These are phyloP conservation scores for Schizothorax lantsangensis DNA, from an alignment of 2,797 vertebrate species.

Conservation along the genomic window DNA sequence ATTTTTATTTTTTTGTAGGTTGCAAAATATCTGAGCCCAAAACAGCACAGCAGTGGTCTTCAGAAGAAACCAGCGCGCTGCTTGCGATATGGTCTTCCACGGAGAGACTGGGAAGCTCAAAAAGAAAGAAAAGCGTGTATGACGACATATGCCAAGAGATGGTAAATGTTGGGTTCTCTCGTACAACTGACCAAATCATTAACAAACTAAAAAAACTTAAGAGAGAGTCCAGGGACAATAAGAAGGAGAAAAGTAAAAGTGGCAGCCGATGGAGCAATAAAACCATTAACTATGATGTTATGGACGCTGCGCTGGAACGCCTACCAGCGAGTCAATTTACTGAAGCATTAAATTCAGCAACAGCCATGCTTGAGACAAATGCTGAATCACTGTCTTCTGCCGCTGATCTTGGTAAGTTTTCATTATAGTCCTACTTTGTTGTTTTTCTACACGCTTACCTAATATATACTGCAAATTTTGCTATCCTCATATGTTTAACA, in stretches of 20 bases:
- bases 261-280: background rate
- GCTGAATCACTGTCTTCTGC: background rate
- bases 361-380: conserved; percentile 17
- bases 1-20: background rate
- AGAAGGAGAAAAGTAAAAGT: conserved; percentile 19
- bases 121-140: conserved; percentile 30
- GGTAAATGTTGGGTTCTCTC: conserved; percentile 19
- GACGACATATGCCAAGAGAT: conserved; percentile 30
- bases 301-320: background rate
- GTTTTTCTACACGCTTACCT: background rate
- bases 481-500: background rate
- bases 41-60: conserved; percentile 11
- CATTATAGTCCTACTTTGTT: background rate
- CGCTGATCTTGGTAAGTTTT: background rate
- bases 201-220: conserved; percentile 44
- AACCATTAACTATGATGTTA: background rate
- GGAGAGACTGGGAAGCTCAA: background rate
- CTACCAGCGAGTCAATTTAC: conserved; percentile 1
- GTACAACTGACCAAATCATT: conserved; percentile 37
- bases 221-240: conserved; percentile 6
- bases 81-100: conserved; percentile 20
- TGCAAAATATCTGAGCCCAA: background rate
- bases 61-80: background rate
- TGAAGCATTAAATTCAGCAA: conserved; percentile 32
- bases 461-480: background rate